A percentile compares a stretch with the other conserved stretches of the same genome.
Conservation (phyloP, 2,797 vertebrate genomes). For the Loriculus beryllinus region DNA sequence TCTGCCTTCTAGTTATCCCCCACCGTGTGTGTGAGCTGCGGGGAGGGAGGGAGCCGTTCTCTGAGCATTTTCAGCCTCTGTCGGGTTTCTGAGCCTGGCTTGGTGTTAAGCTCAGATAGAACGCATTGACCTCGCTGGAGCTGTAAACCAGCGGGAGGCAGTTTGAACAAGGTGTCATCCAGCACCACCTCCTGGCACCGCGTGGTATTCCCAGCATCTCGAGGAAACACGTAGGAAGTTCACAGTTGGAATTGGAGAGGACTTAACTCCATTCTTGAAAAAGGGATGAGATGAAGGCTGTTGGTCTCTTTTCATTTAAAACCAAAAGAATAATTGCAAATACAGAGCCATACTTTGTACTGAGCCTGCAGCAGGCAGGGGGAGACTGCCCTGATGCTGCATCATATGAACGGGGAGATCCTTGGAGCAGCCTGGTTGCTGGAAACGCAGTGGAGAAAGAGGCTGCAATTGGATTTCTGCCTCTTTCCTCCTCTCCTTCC, state of each 20-base stretch:
- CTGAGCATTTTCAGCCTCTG: rapidly evolving
- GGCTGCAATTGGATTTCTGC: not conserved
- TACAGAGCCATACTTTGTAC: not conserved
- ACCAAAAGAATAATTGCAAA: not conserved
- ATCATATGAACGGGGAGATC: not conserved
- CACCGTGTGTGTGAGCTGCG: rapidly evolving
- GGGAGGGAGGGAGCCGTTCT: not conserved
- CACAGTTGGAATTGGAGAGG: not conserved
- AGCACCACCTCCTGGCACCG: constrained; percentile 48
- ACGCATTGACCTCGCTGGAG: not conserved
- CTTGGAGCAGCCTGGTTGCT: not conserved
- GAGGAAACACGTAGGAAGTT: not conserved
- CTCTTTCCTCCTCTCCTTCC: not conserved
- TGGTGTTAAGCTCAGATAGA: not conserved
- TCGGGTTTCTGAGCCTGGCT: not conserved
- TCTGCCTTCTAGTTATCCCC: not conserved
- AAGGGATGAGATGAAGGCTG: not conserved
- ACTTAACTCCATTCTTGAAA: not conserved
- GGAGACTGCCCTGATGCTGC: not conserved
- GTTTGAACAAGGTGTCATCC: not conserved
- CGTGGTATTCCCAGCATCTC: not conserved
- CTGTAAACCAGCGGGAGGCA: not conserved
- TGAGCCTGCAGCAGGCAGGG: not conserved
- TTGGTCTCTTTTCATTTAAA: not conserved
- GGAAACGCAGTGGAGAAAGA: not conserved